phyloP scores from a whole-genome alignment of 35 echinoderm and acorn worm genomes.

The Heliocidaris erythrogramma region DNA sequence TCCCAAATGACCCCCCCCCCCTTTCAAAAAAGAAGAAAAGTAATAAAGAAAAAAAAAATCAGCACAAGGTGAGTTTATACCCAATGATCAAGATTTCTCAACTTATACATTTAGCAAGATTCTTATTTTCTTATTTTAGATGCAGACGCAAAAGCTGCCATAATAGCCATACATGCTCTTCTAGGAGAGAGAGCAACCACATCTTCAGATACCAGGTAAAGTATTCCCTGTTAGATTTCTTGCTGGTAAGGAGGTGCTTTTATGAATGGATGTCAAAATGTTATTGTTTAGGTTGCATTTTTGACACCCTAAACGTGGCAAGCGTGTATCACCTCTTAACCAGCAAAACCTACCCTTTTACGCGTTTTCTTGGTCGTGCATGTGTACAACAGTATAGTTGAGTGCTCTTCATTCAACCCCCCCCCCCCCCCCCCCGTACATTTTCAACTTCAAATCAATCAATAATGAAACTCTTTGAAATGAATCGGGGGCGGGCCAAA shows the following conservation, averaged over 20 bases:
- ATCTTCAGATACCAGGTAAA: slow-evolving; percentile 14
- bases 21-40: neutral
- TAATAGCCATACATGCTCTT: neutral
- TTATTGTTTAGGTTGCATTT: too few species aligned
- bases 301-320: too few species aligned
- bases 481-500: too few species aligned
- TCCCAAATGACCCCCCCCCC: neutral
- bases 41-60: neutral
- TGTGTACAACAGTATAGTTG: too few species aligned
- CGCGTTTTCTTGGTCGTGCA: too few species aligned
- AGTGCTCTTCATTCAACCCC: too few species aligned
- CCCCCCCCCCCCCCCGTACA: too few species aligned
- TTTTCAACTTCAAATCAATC: too few species aligned
- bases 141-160: slow-evolving; percentile 1
- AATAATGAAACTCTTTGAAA: too few species aligned
- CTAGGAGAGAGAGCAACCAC: slow-evolving; percentile 3
- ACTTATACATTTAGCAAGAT: neutral
- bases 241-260: slow-evolving; percentile 19
- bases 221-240: slow-evolving; percentile 15
- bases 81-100: neutral
- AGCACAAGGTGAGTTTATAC: neutral
- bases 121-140: neutral
- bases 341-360: too few species aligned
- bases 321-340: too few species aligned
- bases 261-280: slow-evolving; percentile 12